A percentile compares a stretch with the other conserved stretches of the same genome.
phyloP scores from a whole-genome alignment of 1,140 invertebrate species.

The Brevipalpus yothersi region DNA sequence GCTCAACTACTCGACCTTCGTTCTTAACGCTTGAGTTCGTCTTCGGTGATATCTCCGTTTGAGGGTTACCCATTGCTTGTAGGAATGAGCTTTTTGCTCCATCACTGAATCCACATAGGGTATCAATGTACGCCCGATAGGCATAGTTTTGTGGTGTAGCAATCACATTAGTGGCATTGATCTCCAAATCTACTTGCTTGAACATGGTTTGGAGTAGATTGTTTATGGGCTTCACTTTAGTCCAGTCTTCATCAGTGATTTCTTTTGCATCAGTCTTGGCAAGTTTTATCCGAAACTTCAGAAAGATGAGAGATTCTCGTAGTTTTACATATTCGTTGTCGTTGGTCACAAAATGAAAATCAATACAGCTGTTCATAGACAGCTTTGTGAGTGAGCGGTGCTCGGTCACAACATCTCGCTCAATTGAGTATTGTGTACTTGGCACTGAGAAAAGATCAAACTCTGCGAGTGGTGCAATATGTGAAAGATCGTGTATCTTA shows the following conservation, averaged over 20 bases:
- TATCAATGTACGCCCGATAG: background rate
- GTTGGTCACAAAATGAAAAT: background rate
- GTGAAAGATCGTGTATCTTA: background rate
- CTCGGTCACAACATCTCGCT: background rate
- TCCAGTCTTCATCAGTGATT: no score
- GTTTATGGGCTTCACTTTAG: no score
- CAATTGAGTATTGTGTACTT: background rate
- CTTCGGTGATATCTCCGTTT: no score
- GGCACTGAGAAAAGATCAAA: background rate
- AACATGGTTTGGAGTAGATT: no score
- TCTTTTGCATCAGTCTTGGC: no score
- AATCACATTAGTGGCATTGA: background rate
- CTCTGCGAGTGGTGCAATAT: background rate
- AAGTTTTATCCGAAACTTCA: slow-evolving; percentile 16
- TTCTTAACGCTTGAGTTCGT: no score
- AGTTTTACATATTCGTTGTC: background rate
- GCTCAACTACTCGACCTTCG: no score
- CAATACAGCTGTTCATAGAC: background rate
- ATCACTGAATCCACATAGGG: background rate
- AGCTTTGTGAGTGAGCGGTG: background rate
- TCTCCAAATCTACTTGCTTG: no score
- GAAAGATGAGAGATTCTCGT: slow-evolving; percentile 16
- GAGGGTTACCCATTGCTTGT: no score
- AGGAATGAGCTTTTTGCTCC: no score
- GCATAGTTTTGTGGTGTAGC: background rate